Evolutionary conservation across 2,888 invertebrate genomes (phyloP).

Genomic region (Hypercompe scribonia): DNA sequence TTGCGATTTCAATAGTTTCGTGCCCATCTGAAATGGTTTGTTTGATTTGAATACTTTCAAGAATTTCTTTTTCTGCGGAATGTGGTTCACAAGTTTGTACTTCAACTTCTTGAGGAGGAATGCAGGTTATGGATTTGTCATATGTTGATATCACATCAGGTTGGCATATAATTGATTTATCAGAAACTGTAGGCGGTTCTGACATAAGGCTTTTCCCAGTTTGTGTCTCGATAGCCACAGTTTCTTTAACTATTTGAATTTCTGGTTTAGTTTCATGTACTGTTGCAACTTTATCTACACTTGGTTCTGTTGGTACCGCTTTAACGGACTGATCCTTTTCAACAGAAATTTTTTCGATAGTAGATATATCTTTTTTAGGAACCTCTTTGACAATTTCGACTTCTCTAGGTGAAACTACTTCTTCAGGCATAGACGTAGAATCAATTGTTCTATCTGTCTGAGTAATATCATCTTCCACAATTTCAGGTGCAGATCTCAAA

Average conservation of each 20-base stretch:
- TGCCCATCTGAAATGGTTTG: constrained; percentile 88
- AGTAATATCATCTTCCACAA: constrained; percentile 80
- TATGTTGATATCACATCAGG: constrained; percentile 73
- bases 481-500: constrained; percentile 70
- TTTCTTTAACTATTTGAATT: constrained; percentile 53
- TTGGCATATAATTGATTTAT: constrained; percentile 78
- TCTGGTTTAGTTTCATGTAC: constrained; percentile 60
- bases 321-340: constrained; percentile 46
- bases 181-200: constrained; percentile 72
- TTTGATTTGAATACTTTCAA: constrained; percentile 89
- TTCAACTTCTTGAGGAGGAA: constrained; percentile 86
- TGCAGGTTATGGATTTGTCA: constrained; percentile 84
- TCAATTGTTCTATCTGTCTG: constrained; percentile 89
- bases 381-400: constrained; percentile 53
- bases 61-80: constrained; percentile 79
- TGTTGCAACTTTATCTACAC: constrained; percentile 50
- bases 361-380: constrained; percentile 32
- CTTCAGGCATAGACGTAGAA: constrained; percentile 91
- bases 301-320: constrained; percentile 48
- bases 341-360: constrained; percentile 38
- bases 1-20: constrained; percentile 91
- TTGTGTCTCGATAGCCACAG: constrained; percentile 87
- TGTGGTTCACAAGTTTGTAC: constrained; percentile 87
- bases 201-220: constrained; percentile 88
- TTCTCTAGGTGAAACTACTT: constrained; percentile 83